Percentiles rank a stretch among this genome's conserved stretches.
These are phyloP conservation scores for Philotrypesis tridentata DNA, from an alignment of 1,140 invertebrate species.

Conservation along the genomic window DNA sequence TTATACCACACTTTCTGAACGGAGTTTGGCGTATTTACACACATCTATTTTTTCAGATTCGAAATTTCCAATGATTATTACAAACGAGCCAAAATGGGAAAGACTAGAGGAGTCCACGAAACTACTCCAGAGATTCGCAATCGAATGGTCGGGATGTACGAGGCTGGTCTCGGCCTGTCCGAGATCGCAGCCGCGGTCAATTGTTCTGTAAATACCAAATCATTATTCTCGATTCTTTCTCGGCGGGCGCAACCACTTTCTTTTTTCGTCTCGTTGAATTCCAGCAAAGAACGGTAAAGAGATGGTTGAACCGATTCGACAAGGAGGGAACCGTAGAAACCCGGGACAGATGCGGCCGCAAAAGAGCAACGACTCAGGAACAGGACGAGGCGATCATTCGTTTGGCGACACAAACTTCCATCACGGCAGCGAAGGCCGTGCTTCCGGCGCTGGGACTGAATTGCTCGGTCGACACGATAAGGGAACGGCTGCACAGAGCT, in stretches of 20 bases:
- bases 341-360: conserved; percentile 69
- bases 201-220: conserved; percentile 64
- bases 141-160: conserved; percentile 73
- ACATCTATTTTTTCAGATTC: background rate
- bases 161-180: conserved; percentile 68
- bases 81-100: conserved; percentile 61
- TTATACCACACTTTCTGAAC: too few species aligned
- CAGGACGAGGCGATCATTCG: conserved; percentile 70
- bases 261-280: conserved; percentile 37
- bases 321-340: conserved; percentile 72
- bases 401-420: conserved; percentile 68
- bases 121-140: conserved; percentile 71
- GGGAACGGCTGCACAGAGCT: conserved; percentile 71
- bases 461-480: conserved; percentile 70
- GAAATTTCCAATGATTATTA: background rate
- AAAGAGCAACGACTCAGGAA: conserved; percentile 70
- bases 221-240: background rate
- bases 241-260: background rate
- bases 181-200: conserved; percentile 70
- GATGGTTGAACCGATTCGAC: conserved; percentile 71
- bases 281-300: conserved; percentile 72
- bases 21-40: too few species aligned
- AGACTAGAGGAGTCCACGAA: conserved; percentile 71
- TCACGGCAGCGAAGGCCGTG: conserved; percentile 71
- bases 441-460: conserved; percentile 69